A percentile compares a stretch with the other conserved stretches of the same genome.
Conservation (phyloP, 1,140 invertebrate species). For the silkworm (Bombyx mori) region DNA sequence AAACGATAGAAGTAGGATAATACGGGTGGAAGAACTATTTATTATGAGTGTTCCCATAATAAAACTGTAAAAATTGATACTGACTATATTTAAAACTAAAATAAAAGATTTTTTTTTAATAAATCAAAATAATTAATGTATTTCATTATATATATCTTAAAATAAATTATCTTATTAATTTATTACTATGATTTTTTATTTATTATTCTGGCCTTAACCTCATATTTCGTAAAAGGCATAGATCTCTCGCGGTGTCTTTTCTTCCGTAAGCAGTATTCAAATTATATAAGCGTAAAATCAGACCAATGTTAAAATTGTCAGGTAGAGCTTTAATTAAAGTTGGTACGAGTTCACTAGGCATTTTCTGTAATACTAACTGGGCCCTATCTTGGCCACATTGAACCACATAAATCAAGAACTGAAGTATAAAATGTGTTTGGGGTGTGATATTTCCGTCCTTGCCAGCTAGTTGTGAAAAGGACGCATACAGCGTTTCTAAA, state of each 20-base stretch:
- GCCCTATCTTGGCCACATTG: constrained; percentile 84
- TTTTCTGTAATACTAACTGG: constrained; percentile 82
- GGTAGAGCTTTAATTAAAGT: constrained; percentile 85
- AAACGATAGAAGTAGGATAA: too few species aligned
- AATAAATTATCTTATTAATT: background rate
- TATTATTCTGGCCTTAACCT: constrained; percentile 69
- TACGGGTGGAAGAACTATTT: too few species aligned
- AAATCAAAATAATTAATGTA: constrained; percentile 4
- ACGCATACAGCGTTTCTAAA: constrained; percentile 77
- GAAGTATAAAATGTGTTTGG: constrained; percentile 88
- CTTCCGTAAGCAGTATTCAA: constrained; percentile 79
- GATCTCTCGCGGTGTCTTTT: constrained; percentile 84
- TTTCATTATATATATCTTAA: background rate
- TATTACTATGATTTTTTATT: constrained; percentile 1
- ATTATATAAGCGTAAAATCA: constrained; percentile 85
- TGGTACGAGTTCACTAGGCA: constrained; percentile 83
- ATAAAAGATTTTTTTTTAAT: background rate
- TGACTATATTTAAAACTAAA: background rate
- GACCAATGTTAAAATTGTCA: constrained; percentile 80
- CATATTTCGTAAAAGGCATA: constrained; percentile 86
- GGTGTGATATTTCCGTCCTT: constrained; percentile 84
- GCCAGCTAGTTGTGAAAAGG: constrained; percentile 81
- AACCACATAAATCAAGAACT: constrained; percentile 86
- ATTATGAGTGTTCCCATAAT: too few species aligned
- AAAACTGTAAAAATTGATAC: constrained; percentile 2